A percentile compares a stretch with the other conserved stretches of the same genome.
phyloP scores from a whole-genome alignment of 2,888 invertebrate species.

The Drosophila infuscata region DNA sequence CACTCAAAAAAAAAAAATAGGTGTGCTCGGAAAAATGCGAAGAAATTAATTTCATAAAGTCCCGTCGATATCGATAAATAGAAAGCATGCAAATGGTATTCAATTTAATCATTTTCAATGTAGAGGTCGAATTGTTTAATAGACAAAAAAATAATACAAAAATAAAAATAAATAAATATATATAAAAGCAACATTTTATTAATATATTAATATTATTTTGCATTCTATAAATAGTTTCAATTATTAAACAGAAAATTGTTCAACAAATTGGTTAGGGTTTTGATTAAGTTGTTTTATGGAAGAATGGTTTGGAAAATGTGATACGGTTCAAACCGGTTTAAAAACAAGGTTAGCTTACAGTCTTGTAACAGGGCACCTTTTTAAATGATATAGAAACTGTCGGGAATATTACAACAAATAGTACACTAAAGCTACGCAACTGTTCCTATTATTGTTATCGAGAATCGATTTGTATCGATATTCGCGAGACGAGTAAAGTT shows the following conservation, averaged over 20 bases:
- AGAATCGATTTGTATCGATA: not conserved
- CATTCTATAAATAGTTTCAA: not conserved
- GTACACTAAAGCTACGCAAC: not conserved
- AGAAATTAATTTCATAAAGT: not conserved
- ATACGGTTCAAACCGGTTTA: not conserved
- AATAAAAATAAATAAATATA: not conserved
- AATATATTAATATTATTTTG: not conserved
- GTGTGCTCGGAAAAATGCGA: not conserved
- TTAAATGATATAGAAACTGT: too few species aligned
- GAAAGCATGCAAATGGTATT: not conserved
- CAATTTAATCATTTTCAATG: not conserved
- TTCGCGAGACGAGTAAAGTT: not conserved
- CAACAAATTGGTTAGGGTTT: not conserved
- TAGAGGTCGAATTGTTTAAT: not conserved
- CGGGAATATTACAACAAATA: not conserved
- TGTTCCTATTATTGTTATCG: fast-evolving
- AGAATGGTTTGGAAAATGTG: not conserved
- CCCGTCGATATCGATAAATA: not conserved
- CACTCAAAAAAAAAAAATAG: not conserved
- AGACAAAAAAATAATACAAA: not conserved
- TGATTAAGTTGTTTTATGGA: not conserved
- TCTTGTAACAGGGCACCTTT: too few species aligned
- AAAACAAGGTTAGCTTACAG: not conserved
- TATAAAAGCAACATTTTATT: too few species aligned
- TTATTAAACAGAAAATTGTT: not conserved